These are phyloP conservation scores for Streptopelia turtur DNA, from an alignment of 2,797 vertebrate genomes.

Conservation along the genomic window DNA sequence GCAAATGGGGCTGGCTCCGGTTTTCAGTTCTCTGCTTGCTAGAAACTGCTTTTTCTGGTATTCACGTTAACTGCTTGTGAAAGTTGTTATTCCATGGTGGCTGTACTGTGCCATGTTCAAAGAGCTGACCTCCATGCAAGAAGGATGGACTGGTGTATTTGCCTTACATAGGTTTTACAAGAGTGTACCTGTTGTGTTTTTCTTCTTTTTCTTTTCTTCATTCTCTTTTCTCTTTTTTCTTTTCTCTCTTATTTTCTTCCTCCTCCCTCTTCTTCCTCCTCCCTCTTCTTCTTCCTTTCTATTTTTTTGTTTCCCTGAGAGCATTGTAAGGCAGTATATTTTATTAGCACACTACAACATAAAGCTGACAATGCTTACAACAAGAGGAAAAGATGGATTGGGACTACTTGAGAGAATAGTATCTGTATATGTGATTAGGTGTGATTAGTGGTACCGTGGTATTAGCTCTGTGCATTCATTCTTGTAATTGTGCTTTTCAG, in stretches of 20 bases:
- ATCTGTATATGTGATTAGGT: neutral
- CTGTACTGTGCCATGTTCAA: neutral
- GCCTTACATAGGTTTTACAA: neutral
- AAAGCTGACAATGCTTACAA: neutral
- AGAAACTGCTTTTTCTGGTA: neutral
- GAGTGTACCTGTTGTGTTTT: neutral
- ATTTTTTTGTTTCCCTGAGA: neutral
- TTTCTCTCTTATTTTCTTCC: too few species aligned
- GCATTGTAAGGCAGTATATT: too few species aligned
- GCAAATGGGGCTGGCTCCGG: neutral
- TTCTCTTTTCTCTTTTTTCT: too few species aligned
- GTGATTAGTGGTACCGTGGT: neutral
- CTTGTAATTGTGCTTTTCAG: neutral
- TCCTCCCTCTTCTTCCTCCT: too few species aligned
- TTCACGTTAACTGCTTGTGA: neutral
- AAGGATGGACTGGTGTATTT: neutral
- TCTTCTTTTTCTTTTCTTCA: neutral
- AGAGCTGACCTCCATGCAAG: neutral
- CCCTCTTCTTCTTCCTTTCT: too few species aligned
- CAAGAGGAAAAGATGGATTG: neutral
- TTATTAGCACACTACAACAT: neutral
- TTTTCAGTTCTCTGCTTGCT: neutral
- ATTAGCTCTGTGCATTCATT: neutral
- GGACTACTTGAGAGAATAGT: neutral
- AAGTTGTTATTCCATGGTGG: neutral